Base-by-base conservation (phyloP, 1,140 invertebrate species). In the Catajapyx aquilonaris region DNA sequence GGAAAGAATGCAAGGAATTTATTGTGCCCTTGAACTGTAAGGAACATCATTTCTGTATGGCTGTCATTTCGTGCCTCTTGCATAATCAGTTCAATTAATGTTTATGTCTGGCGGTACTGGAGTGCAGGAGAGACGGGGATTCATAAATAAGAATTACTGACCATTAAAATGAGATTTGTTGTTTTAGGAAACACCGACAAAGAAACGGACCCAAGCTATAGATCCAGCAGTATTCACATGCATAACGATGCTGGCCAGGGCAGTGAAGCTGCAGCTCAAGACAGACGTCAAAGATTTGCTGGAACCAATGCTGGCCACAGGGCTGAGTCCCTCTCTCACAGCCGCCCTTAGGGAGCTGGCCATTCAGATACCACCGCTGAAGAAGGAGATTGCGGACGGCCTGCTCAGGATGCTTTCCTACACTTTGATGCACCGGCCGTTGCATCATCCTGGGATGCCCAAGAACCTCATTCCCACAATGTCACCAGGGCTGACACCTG, bases 161-260 rank as follows among this genome's bases (percentile, higher is more conserved):
- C n/a, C n/a, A n/a, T n/a, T n/a, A n/a, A n/a, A n/a, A n/a, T n/a
- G n/a, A n/a, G n/a, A n/a, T n/a, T n/a, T n/a, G n/a, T n/a, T n/a
- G n/a, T 31, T 41, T 4, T 19, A 55, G 50, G 48, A 54, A 32
- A 42, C 44, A 11, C 49, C 45, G 19, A 43, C 46, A 41, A 66
- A 60, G 46, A 63, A 63, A 41, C 68, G 79, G 37, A 56, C 67
- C 9, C 59, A 59, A 32, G 46, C 57, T 0, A 65, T 88, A 13
- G 91, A 97, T 48, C 80, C 87, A 1, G 72, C 84, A 1, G 77
- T 96, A 19, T 95, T 95, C 57, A 78, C 83, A 10, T 96, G 90
- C 51, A 78, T 98, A n/a, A 90, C 87, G 21, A 65, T 96, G 39
- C 52, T 98, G 1, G 83, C 81, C 1, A 74, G 83, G 53, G 84